These are phyloP conservation scores for Grammomys surdaster DNA, from an alignment of 2,113 vertebrate genomes.

Conservation along the genomic window DNA sequence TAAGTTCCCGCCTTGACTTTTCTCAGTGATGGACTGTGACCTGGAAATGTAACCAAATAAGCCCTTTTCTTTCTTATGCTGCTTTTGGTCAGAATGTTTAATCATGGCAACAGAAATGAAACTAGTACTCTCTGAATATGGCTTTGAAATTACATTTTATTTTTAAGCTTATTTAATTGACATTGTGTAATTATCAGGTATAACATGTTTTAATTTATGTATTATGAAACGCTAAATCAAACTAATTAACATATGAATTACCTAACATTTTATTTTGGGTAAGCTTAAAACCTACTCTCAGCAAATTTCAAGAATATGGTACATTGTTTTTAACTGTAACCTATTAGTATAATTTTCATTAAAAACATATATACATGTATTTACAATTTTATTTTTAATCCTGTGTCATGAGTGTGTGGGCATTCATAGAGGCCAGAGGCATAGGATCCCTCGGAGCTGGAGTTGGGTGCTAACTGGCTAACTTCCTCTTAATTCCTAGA, in stretches of 20 bases:
- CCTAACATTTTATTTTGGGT: neutral
- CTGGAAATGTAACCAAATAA: neutral
- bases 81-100: neutral
- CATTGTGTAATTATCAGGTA: neutral
- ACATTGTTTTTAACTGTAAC: neutral
- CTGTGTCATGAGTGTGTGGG: neutral
- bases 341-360: neutral
- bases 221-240: neutral
- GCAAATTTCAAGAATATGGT: neutral
- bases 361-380: neutral
- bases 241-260: neutral
- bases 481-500: too few species aligned
- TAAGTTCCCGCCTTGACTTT: neutral
- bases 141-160: neutral
- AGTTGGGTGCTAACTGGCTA: neutral
- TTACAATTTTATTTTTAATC: neutral
- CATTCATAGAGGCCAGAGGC: neutral
- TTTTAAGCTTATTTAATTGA: neutral
- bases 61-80: neutral
- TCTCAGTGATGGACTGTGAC: neutral
- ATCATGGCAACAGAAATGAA: neutral
- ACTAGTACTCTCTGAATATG: neutral
- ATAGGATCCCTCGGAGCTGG: neutral
- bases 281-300: neutral
- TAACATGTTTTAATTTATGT: neutral